Percentiles rank a stretch among this genome's conserved stretches.
Evolutionary conservation across 2,113 vertebrate genomes (phyloP).

Genomic region (Macquaria ambigua): DNA sequence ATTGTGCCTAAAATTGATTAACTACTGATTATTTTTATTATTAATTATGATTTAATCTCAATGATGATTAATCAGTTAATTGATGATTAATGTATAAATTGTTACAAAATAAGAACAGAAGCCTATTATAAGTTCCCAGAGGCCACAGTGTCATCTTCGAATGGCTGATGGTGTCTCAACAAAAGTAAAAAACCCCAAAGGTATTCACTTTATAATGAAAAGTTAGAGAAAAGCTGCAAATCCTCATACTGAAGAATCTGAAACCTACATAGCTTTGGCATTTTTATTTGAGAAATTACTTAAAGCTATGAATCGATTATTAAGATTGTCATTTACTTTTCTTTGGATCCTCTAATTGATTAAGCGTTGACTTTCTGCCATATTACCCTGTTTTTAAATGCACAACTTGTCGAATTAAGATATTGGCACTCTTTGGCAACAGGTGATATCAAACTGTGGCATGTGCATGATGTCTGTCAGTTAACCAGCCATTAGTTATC

Average conservation of each 20-base stretch:
- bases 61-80: not conserved
- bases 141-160: not conserved
- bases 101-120: not conserved
- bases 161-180: not conserved
- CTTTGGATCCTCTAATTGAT: not conserved
- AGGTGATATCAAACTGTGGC: not conserved
- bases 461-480: not conserved
- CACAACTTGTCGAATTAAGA: not conserved
- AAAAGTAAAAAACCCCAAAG: not conserved
- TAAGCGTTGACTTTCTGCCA: not conserved
- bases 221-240: not conserved
- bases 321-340: not conserved
- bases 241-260: not conserved
- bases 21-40: not conserved
- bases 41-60: not conserved
- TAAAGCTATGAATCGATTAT: not conserved
- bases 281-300: not conserved
- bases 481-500: not conserved
- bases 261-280: not conserved
- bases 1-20: not conserved
- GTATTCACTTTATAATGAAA: not conserved
- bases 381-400: not conserved
- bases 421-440: not conserved
- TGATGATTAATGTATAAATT: not conserved
- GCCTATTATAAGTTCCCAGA: not conserved